phyloP scores from a whole-genome alignment of 2,113 vertebrate genomes.

The Phyllostomus discolor region DNA sequence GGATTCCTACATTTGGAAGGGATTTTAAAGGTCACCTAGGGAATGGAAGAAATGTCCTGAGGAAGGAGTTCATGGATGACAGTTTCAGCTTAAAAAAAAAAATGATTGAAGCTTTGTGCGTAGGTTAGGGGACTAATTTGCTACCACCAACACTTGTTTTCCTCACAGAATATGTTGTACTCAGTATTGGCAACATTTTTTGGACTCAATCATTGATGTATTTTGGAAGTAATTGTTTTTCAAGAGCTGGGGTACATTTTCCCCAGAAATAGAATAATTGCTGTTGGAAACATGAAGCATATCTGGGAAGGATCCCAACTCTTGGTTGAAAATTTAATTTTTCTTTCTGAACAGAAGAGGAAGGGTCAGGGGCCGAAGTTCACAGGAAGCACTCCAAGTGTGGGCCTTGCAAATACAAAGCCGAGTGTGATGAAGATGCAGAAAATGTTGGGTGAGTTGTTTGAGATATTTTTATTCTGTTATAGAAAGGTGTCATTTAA shows the following conservation, averaged over 20 bases:
- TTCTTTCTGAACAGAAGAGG: slow-evolving; percentile 85
- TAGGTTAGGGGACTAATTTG: background rate
- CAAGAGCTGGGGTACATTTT: background rate
- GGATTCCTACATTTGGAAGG: background rate
- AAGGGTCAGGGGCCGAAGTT: slow-evolving; percentile 90
- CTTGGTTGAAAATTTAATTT: slow-evolving; percentile 56
- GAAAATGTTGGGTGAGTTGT: slow-evolving; percentile 94
- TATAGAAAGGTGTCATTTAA: background rate
- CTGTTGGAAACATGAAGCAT: slow-evolving; percentile 42
- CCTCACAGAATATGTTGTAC: background rate
- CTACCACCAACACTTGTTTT: background rate
- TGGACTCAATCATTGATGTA: background rate
- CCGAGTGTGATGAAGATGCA: slow-evolving; percentile 95
- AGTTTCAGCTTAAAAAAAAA: background rate
- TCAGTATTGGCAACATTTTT: background rate
- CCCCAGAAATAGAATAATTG: background rate
- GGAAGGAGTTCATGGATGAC: background rate
- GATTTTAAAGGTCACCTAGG: background rate
- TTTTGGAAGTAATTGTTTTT: slow-evolving; percentile 35
- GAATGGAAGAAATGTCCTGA: background rate
- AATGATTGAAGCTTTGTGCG: background rate
- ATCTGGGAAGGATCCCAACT: slow-evolving; percentile 48
- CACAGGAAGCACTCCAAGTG: slow-evolving; percentile 94
- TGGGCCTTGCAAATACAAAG: slow-evolving; percentile 94
- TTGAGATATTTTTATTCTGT: background rate